These are phyloP conservation scores for Vollenhovia emeryi DNA, from an alignment of 1,140 invertebrate genomes.

Conservation along the genomic window DNA sequence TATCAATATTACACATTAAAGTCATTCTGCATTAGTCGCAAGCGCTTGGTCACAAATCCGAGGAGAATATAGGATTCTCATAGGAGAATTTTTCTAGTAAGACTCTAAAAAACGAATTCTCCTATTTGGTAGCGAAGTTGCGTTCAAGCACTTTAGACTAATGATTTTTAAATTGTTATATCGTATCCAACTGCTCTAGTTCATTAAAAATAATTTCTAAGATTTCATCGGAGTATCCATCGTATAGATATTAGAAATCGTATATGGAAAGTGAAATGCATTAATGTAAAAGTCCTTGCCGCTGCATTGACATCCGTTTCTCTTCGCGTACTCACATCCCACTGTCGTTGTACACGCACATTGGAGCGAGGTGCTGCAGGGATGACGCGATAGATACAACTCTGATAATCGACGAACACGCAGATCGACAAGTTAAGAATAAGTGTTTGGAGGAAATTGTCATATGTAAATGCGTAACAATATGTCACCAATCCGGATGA, in stretches of 20 bases:
- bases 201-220: conserved; percentile 25
- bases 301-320: conserved; percentile 40
- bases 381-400: conserved; percentile 41
- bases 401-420: conserved; percentile 36
- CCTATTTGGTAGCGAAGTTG: no score
- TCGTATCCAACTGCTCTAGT: conserved; percentile 15
- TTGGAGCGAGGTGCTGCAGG: conserved; percentile 56
- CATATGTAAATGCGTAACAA: conserved; percentile 24
- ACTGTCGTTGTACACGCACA: conserved; percentile 33
- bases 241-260: conserved; percentile 13
- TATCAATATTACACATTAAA: not conserved
- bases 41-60: no score
- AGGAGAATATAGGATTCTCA: no score
- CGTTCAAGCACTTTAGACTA: no score
- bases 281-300: conserved; percentile 17
- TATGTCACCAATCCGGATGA: conserved; percentile 17
- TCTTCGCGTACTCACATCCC: conserved; percentile 15
- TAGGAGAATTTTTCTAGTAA: no score
- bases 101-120: no score
- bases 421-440: not conserved
- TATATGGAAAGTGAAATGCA: conserved; percentile 7
- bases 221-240: conserved; percentile 34
- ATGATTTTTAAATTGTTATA: conserved; percentile 8
- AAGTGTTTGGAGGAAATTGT: conserved; percentile 9
- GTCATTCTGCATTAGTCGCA: no score